Evolutionary conservation across 2,113 vertebrate genomes (phyloP).

Genomic region (Euleptes europaea): DNA sequence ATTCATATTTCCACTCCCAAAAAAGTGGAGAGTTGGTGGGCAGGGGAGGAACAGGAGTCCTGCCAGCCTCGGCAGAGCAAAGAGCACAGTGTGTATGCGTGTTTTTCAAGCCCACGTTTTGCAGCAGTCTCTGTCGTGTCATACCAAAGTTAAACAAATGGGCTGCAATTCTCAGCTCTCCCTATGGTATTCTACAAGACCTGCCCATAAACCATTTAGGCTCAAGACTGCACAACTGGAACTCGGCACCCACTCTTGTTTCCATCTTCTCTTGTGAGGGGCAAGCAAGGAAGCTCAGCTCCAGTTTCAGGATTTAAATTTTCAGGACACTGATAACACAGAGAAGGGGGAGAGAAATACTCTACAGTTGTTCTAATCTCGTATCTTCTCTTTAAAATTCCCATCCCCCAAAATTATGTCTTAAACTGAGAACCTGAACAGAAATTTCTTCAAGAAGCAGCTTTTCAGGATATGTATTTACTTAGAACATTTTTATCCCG

Average conservation of each 20-base stretch:
- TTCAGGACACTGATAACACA: neutral
- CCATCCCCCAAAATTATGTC: no score
- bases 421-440: no score
- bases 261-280: neutral
- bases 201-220: neutral
- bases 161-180: neutral
- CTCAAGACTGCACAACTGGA: neutral
- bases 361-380: no score
- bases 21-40: constrained; percentile 29
- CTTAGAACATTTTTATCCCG: no score
- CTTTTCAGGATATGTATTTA: no score
- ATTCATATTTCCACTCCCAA: constrained; percentile 33
- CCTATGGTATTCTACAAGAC: neutral
- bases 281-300: rapidly evolving
- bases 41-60: constrained; percentile 15
- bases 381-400: no score
- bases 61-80: constrained; percentile 39
- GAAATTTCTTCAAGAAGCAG: no score
- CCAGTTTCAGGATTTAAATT: rapidly evolving
- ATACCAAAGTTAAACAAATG: neutral
- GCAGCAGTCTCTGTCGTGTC: neutral
- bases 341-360: no score
- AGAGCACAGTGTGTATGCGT: neutral
- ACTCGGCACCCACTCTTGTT: neutral
- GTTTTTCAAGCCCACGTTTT: neutral